Percentiles rank a stretch among this genome's conserved stretches.
Evolutionary conservation across 2,888 invertebrate species (phyloP).

Genomic region (Synanthedon vespiformis): DNA sequence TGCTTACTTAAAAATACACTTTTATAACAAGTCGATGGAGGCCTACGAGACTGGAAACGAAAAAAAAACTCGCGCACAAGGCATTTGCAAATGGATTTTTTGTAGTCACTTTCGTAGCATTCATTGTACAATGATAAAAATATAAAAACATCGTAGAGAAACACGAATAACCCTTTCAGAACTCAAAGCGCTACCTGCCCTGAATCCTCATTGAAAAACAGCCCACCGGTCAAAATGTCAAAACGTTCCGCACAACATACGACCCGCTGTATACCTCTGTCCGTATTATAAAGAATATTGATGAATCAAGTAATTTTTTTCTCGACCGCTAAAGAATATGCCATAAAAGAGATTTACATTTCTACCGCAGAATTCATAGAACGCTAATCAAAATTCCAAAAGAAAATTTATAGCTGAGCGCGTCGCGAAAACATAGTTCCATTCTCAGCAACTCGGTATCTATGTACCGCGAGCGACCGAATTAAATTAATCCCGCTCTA

Average conservation of each 20-base stretch:
- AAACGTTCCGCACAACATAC: constrained; percentile 23
- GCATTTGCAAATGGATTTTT: constrained; percentile 46
- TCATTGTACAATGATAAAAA: constrained; percentile 52
- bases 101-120: constrained; percentile 40
- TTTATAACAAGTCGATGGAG: no score
- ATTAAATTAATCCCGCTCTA: constrained; percentile 64
- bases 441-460: constrained; percentile 15
- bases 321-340: no score
- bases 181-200: constrained; percentile 33
- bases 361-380: not conserved
- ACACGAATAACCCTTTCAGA: constrained; percentile 52
- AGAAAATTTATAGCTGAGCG: constrained; percentile 9
- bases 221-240: constrained; percentile 44
- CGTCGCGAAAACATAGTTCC: constrained; percentile 6
- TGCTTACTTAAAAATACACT: no score
- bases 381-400: constrained; percentile 4
- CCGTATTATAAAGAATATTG: not conserved
- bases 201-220: constrained; percentile 53
- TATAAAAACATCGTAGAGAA: constrained; percentile 38
- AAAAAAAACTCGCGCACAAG: constrained; percentile 6
- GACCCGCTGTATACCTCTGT: not conserved
- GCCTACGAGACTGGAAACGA: not conserved
- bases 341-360: not conserved
- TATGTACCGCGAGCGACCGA: constrained; percentile 19
- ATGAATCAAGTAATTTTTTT: not conserved